Base-by-base conservation (phyloP, 1,140 invertebrate genomes). In the Pissodes strobi region DNA sequence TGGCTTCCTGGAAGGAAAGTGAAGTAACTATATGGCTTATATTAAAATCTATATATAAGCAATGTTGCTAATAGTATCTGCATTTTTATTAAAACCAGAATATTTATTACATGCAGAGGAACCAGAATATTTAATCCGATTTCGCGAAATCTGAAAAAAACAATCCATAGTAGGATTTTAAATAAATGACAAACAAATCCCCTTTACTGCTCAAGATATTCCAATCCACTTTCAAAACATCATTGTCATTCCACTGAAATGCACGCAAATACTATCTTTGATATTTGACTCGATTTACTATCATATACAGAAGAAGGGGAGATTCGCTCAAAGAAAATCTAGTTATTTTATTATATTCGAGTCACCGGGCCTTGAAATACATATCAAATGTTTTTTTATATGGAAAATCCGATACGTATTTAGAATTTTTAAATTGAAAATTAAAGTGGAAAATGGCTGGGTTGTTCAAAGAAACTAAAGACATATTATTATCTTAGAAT, bases 341-440 rank as follows among this genome's bases (percentile, higher is more conserved):
- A 51, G 45, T 61, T 61, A 61, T 61, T 61, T 39, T 61, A 51
- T 61, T 61, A 61, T 46, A 38, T 61, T 51, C 58, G 46, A 61
- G 3, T 51, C 58, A 61, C 25, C 37, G 58, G 37, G 34, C 37
- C 45, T 41, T 51, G 34, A 61, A 51, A 61, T 61, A 15, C 30
- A 51, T 43, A 23, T 39, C 58, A 61, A 61, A 61, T 52, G 21
- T 39, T 49, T 49, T 39, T 30, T 34, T 17, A 37, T 37, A 48
- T 10, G 19, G 17, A 22, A 57, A 38, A 43, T 21, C 34, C 19
- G 21, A 41, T 13, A 30, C 38, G 43, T n/a, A 25, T 21, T 46
- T 19, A 19, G 3, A 17, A 21, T 46, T 21, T 8, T 43, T 43
- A 17, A 43, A 43, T 43, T 43, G 39, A 43, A 51, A 13, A 51